A percentile compares a stretch with the other conserved stretches of the same genome.
Conservation (phyloP, 2,113 vertebrate genomes). For the Trichomycterus rosablanca region DNA sequence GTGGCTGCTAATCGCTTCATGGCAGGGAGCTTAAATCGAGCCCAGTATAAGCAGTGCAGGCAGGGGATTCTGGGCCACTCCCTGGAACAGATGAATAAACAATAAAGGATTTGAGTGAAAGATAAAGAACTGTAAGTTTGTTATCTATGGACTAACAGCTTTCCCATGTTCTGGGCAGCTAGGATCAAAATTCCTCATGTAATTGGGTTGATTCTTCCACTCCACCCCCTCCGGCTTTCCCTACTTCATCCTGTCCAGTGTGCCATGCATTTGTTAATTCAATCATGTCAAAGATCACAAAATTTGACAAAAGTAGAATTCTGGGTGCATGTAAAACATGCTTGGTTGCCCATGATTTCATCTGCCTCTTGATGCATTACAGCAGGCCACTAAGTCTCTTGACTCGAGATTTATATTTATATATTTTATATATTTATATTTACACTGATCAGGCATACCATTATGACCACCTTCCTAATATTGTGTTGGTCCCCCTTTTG, state of each 20-base stretch:
- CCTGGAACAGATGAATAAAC: slow-evolving; percentile 50
- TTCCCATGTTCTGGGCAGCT: slow-evolving; percentile 25
- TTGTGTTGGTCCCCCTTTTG: no score
- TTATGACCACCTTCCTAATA: neutral
- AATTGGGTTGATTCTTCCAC: slow-evolving; percentile 46
- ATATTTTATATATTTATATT: no score
- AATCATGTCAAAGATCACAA: slow-evolving; percentile 66
- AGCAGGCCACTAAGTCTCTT: slow-evolving; percentile 56
- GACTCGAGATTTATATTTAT: no score
- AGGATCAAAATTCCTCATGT: slow-evolving; percentile 50
- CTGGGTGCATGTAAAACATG: slow-evolving; percentile 43
- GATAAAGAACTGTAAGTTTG: slow-evolving; percentile 49
- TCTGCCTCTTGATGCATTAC: slow-evolving; percentile 54
- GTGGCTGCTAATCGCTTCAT: slow-evolving; percentile 45
- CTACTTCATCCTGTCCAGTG: slow-evolving; percentile 5
- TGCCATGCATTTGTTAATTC: slow-evolving; percentile 60
- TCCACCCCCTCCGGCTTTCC: neutral
- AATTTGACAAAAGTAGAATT: slow-evolving; percentile 47
- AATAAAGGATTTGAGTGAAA: slow-evolving; percentile 27
- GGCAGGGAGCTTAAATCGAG: slow-evolving; percentile 21
- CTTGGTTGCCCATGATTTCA: slow-evolving; percentile 56
- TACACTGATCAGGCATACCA: no score
- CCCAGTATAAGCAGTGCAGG: neutral
- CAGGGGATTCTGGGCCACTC: slow-evolving; percentile 43
- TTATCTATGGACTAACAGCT: slow-evolving; percentile 40